Evolutionary conservation across 2,888 invertebrate genomes (phyloP).

Genomic region (Himalopsyche kuldschensis): DNA sequence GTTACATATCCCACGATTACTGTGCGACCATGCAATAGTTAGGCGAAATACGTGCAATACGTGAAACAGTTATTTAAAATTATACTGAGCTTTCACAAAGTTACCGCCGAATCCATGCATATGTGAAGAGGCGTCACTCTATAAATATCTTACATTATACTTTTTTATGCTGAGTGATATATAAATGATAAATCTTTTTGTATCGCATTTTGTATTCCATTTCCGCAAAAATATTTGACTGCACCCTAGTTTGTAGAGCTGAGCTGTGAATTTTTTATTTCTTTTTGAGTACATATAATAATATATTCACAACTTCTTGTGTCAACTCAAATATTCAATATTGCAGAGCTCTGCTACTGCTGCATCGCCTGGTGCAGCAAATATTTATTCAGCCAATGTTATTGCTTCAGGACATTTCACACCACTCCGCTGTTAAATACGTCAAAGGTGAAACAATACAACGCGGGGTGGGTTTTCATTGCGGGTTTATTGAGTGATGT

Average conservation of each 20-base stretch:
- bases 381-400: slow-evolving; percentile 25
- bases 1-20: too few species aligned
- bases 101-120: too few species aligned
- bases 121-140: too few species aligned
- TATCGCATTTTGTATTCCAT: too few species aligned
- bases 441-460: not conserved
- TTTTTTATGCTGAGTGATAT: too few species aligned
- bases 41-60: too few species aligned
- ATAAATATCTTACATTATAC: too few species aligned
- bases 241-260: not conserved
- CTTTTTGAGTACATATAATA: not conserved
- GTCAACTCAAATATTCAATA: slow-evolving; percentile 24
- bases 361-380: slow-evolving; percentile 3
- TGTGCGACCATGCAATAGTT: too few species aligned
- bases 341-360: slow-evolving; percentile 9
- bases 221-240: not conserved
- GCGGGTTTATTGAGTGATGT: not conserved
- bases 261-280: not conserved
- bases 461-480: not conserved
- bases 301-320: slow-evolving; percentile 6
- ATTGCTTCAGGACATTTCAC: slow-evolving; percentile 18
- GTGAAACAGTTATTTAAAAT: too few species aligned
- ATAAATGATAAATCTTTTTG: too few species aligned
- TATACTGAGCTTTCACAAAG: too few species aligned
- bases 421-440: not conserved